A percentile compares a stretch with the other conserved stretches of the same genome.
These are phyloP conservation scores for Tenualosa ilisha DNA, from an alignment of 2,797 vertebrate genomes.

Conservation along the genomic window DNA sequence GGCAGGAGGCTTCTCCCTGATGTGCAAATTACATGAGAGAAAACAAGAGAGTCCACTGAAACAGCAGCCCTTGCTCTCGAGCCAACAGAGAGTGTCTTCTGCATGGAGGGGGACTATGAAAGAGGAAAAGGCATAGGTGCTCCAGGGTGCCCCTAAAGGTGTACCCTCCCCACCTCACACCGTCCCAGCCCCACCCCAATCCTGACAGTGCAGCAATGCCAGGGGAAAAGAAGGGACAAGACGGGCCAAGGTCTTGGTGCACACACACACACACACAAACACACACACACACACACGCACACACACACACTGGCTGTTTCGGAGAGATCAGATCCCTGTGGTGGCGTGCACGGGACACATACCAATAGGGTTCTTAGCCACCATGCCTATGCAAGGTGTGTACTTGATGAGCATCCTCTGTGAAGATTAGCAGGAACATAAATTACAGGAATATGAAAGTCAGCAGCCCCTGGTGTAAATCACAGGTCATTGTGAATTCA, in stretches of 20 bases:
- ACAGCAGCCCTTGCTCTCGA: not conserved
- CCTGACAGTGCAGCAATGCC: not conserved
- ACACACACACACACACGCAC: not conserved
- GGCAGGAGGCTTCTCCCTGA: constrained; percentile 63
- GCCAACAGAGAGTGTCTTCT: not conserved
- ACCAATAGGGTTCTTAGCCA: constrained; percentile 20
- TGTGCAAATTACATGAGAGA: constrained; percentile 67
- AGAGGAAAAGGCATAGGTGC: not conserved
- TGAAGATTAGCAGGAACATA: constrained; percentile 69
- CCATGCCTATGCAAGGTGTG: constrained; percentile 23
- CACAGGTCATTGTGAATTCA: constrained; percentile 73
- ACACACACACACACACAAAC: no score
- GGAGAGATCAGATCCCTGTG: constrained; percentile 53
- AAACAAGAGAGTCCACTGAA: constrained; percentile 51
- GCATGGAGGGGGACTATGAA: not conserved
- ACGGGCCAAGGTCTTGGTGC: constrained; percentile 2
- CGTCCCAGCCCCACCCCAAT: not conserved
- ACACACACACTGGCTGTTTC: constrained; percentile 51
- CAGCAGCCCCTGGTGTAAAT: constrained; percentile 67
- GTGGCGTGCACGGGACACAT: constrained; percentile 57
- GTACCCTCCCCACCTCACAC: not conserved
- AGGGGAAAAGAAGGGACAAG: not conserved
- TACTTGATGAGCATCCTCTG: constrained; percentile 45
- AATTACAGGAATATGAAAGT: constrained; percentile 65
- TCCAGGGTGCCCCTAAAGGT: not conserved